phyloP scores from a whole-genome alignment of 2,797 vertebrate species.

The Syngnathus acus region DNA sequence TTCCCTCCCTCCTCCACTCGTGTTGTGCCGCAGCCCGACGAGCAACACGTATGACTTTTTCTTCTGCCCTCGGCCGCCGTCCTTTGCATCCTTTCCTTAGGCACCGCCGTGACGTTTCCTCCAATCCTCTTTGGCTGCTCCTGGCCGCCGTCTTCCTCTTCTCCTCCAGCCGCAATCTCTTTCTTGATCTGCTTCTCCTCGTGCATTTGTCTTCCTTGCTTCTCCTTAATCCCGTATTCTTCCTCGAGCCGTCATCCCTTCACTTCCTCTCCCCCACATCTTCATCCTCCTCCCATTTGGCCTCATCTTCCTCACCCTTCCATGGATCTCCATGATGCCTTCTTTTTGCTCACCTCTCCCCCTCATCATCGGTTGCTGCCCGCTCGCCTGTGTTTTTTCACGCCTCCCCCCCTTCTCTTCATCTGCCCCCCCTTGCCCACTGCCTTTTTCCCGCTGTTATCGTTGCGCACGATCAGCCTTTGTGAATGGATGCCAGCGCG shows the following conservation, averaged over 20 bases:
- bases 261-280: neutral
- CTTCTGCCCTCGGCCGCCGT: neutral
- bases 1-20: neutral
- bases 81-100: neutral
- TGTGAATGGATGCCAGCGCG: slow-evolving; percentile 4
- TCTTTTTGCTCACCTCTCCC: neutral
- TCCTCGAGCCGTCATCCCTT: neutral
- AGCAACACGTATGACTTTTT: neutral
- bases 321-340: neutral
- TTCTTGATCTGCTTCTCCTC: neutral
- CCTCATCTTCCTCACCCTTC: neutral
- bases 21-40: neutral
- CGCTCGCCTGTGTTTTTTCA: neutral
- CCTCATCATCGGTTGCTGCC: neutral
- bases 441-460: neutral
- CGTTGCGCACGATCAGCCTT: neutral
- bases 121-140: neutral
- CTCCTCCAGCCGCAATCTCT: neutral
- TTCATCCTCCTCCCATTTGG: neutral
- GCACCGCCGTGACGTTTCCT: neutral
- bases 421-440: neutral
- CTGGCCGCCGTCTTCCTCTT: neutral
- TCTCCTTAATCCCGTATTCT: neutral
- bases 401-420: neutral
- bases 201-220: neutral